Conservation (phyloP, 2,113 vertebrate species). For the Himantopus leucocephalus region DNA sequence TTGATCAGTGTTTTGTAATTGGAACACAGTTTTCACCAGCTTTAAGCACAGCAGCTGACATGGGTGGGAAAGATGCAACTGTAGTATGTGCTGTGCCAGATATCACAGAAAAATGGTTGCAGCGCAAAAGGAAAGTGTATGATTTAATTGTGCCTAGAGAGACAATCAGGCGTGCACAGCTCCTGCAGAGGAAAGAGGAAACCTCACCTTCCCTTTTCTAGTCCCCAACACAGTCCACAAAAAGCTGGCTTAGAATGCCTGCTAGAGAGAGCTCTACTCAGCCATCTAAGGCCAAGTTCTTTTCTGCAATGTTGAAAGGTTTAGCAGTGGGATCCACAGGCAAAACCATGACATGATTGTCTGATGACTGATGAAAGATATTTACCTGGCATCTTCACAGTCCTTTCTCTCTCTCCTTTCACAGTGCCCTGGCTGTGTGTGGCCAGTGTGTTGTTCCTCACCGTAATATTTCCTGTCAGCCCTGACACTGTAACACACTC, state of each 20-base stretch:
- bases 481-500: not conserved
- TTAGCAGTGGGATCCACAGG: not conserved
- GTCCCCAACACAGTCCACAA: not conserved
- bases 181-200: not conserved
- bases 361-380: not conserved
- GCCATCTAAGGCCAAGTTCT: not conserved
- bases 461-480: not conserved
- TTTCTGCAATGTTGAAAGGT: not conserved
- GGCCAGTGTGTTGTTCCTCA: not conserved
- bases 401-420: not conserved
- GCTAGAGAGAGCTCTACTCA: not conserved
- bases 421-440: not conserved
- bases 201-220: not conserved
- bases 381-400: not conserved
- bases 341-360: not conserved
- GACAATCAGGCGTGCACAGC: not conserved
- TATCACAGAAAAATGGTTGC: not conserved
- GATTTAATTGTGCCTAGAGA: not conserved
- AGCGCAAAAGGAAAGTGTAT: not conserved
- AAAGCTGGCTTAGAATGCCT: not conserved
- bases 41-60: not conserved
- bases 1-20: not conserved
- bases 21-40: not conserved
- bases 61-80: not conserved
- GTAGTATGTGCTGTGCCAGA: not conserved